Percentiles rank a stretch among this genome's conserved stretches.
These are phyloP conservation scores for Girardinichthys multiradiatus DNA, from an alignment of 2,113 vertebrate species.

Conservation along the genomic window DNA sequence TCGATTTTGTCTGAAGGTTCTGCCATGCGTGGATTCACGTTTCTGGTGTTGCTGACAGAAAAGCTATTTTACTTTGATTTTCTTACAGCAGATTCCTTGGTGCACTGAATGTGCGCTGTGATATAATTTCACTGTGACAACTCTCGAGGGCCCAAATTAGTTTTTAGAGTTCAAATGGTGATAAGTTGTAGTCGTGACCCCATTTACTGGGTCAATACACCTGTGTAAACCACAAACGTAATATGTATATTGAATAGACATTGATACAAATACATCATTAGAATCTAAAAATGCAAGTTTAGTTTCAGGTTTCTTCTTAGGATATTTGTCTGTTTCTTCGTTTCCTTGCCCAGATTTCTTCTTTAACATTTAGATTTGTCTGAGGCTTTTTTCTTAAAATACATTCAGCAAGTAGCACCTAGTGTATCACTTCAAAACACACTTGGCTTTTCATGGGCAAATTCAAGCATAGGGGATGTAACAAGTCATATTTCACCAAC, in stretches of 20 bases:
- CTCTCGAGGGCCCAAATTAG: conserved; percentile 15
- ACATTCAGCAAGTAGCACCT: neutral
- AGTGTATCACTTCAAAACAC: neutral
- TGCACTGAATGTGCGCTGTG: conserved; percentile 7
- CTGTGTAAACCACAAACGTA: conserved; percentile 12
- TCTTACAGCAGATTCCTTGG: conserved; percentile 36
- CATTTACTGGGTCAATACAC: conserved; percentile 1
- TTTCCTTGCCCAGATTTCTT: no score
- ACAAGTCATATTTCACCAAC: neutral
- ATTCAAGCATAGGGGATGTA: conserved; percentile 3
- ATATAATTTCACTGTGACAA: conserved; percentile 39
- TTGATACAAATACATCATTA: conserved; percentile 1
- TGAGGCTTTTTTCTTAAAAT: neutral
- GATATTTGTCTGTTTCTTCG: no score
- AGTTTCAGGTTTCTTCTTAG: no score
- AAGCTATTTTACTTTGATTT: conserved; percentile 57
- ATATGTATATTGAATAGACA: neutral
- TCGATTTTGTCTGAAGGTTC: conserved; percentile 40
- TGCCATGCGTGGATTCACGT: conserved; percentile 33
- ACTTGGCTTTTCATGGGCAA: conserved; percentile 13
- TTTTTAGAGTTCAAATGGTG: conserved; percentile 35
- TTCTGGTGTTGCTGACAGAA: conserved; percentile 15
- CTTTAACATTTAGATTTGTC: neutral
- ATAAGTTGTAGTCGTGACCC: conserved; percentile 37
- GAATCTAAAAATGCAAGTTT: neutral